Base-by-base conservation (phyloP, 2,113 vertebrate genomes). In the Phoxinus phoxinus region DNA sequence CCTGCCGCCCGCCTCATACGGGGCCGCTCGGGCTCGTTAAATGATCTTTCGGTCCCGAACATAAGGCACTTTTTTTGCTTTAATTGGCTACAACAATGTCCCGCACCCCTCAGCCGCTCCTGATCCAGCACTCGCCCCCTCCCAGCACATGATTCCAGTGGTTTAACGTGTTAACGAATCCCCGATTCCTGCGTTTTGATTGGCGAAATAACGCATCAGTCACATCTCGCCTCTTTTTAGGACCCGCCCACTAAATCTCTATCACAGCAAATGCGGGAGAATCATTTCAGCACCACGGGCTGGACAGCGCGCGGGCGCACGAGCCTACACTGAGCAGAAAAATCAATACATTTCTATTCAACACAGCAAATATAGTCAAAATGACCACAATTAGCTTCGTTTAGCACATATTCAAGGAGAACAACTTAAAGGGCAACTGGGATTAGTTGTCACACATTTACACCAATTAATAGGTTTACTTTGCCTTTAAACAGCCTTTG, bases 141-240 rank as follows among this genome's bases (percentile, higher is more conserved):
- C 81, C 87, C 86, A 77, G 71, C 59, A 56, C 67, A 32, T 53
- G 58, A 41, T 75, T 35, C 59, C 56, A 90, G 73, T 76, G 89
- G 89, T 84, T 82, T 72, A 44, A 61, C 71, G 83, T 84, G 61
- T 81, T 72, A 86, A 89, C 87, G 84, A 89, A 75, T 73, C 81
- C 56, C 35, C 74, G 48, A 63, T 15, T 56, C 73, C 59, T 74
- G 8, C 41, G 37, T 15, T 90, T 41, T 90, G 65, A 95, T 92
- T 94, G 93, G 93, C 79, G 5, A 74, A 32, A 13, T 17, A 8
- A 2, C 46, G 84, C 88, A 89, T 91, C 93, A 89, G 23, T 15
- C 84, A 84, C 81, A 27, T 69, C 13, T 76, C 10, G n/a, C 51
- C n/a, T 44, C 25, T 85, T 65, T 72, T 23, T 53, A 58, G 25